A percentile compares a stretch with the other conserved stretches of the same genome.
Evolutionary conservation across 2,888 invertebrate genomes (phyloP).

Genomic region (Tinea pellionella): DNA sequence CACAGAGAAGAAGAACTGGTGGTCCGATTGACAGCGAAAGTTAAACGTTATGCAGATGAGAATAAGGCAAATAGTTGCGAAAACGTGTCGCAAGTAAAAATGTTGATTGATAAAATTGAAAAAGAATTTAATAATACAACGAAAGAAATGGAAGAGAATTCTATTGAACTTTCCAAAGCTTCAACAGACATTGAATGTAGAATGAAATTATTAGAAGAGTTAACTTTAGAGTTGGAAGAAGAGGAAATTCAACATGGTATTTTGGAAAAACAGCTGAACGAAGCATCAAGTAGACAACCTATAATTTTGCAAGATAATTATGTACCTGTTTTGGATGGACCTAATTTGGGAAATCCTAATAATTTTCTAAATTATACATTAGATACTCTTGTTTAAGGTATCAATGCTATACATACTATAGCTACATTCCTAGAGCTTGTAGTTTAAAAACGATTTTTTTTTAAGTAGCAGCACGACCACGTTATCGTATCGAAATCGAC

Average conservation of each 20-base stretch:
- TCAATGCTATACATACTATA: neutral
- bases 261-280: conserved; percentile 56
- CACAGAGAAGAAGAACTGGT: conserved; percentile 80
- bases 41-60: conserved; percentile 69
- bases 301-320: conserved; percentile 57
- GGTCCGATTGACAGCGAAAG: conserved; percentile 74
- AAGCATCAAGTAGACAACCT: conserved; percentile 55
- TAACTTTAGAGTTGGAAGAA: conserved; percentile 64
- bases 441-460: neutral
- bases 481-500: no score
- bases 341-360: conserved; percentile 13
- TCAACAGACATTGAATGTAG: conserved; percentile 65
- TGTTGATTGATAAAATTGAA: conserved; percentile 63
- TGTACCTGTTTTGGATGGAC: conserved; percentile 51
- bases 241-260: conserved; percentile 59
- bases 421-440: neutral
- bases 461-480: no score
- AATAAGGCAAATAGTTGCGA: conserved; percentile 61
- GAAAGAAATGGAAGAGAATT: conserved; percentile 65
- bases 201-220: conserved; percentile 62
- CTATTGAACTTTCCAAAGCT: conserved; percentile 55
- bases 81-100: conserved; percentile 56
- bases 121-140: conserved; percentile 58
- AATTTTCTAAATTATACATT: conserved; percentile 31
- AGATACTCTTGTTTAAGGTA: conserved; percentile 60